These are phyloP conservation scores for Smittia aterrima DNA, from an alignment of 2,888 invertebrate genomes.

Conservation along the genomic window DNA sequence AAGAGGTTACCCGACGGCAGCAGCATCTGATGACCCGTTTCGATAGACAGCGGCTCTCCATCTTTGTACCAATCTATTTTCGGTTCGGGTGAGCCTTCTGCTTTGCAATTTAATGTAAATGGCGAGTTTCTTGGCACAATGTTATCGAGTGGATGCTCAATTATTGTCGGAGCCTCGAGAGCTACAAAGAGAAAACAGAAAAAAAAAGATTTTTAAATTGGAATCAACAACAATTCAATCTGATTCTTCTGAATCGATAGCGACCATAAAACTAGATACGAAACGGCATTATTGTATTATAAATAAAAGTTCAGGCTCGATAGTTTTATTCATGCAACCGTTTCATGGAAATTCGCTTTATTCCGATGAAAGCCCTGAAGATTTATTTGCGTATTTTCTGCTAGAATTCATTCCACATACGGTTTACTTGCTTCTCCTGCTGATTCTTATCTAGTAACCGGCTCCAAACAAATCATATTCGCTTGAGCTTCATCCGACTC, in stretches of 20 bases:
- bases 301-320: neutral
- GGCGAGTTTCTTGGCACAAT: conserved; percentile 87
- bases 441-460: conserved; percentile 31
- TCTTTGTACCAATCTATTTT: conserved; percentile 81
- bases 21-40: conserved; percentile 66
- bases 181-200: conserved; percentile 49
- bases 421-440: neutral
- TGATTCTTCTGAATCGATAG: conserved; percentile 12
- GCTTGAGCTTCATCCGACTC: neutral
- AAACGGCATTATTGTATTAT: neutral
- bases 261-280: conserved; percentile 10
- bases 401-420: conserved; percentile 33
- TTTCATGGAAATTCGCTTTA: conserved; percentile 24
- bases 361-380: conserved; percentile 31
- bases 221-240: conserved; percentile 17
- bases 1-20: conserved; percentile 74
- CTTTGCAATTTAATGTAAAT: conserved; percentile 87
- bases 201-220: conserved; percentile 11
- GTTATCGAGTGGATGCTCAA: conserved; percentile 86
- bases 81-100: conserved; percentile 79
- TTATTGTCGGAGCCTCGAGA: conserved; percentile 74
- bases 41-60: conserved; percentile 60
- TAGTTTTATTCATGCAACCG: neutral
- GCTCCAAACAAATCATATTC: conserved; percentile 35
- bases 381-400: conserved; percentile 41